phyloP scores from a whole-genome alignment of 2,113 vertebrate genomes.

The Psammodynastes pulverulentus region DNA sequence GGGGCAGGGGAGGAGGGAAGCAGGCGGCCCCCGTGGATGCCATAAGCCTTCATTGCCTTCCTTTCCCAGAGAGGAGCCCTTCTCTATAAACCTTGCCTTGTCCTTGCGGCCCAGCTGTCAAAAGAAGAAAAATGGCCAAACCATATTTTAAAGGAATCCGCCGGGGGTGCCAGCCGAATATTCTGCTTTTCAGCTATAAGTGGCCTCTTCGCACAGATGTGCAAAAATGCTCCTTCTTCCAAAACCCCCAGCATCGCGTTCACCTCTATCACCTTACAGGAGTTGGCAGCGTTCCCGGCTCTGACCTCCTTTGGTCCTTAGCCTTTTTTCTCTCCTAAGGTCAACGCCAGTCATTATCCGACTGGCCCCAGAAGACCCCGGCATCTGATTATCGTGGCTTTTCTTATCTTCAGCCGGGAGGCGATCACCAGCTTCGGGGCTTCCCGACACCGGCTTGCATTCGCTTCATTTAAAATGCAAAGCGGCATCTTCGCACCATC shows the following conservation, averaged over 20 bases:
- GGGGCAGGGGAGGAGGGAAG: background rate
- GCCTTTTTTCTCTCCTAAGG: conserved; percentile 24
- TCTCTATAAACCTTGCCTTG: background rate
- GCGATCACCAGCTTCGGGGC: rapidly evolving
- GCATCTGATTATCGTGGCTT: background rate
- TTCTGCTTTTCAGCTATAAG: conserved; percentile 30
- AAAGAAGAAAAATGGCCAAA: background rate
- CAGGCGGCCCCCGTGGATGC: background rate
- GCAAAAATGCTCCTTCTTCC: background rate
- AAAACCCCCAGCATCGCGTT: conserved; percentile 42
- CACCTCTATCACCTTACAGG: conserved; percentile 26
- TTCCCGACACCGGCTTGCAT: background rate
- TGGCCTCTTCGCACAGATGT: conserved; percentile 3
- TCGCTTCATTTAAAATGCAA: rapidly evolving
- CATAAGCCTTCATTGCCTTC: background rate
- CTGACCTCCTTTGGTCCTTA: rapidly evolving
- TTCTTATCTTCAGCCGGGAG: rapidly evolving
- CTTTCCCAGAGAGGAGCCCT: background rate
- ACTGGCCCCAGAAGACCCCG: background rate
- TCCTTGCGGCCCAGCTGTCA: background rate
- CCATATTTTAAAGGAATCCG: background rate
- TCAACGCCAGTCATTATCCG: background rate
- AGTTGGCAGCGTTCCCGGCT: background rate
- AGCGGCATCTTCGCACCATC: background rate
- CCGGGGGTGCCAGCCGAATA: background rate